Conservation (phyloP, 1,140 invertebrate species). For the Megalopta genalis region DNA sequence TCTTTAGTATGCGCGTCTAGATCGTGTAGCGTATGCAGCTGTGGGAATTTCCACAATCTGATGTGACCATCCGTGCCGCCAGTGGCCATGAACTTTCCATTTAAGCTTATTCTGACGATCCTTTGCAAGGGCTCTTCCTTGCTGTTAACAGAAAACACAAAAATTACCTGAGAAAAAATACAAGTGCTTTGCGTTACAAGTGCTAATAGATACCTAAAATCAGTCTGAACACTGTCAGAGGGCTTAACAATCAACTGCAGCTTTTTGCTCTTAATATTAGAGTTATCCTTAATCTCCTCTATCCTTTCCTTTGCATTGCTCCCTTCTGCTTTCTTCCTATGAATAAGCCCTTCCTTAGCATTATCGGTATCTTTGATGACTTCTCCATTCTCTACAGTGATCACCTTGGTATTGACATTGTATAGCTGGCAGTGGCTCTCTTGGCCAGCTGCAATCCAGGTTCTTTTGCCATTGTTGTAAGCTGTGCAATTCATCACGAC, state of each 20-base stretch:
- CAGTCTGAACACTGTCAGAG: conserved; percentile 89
- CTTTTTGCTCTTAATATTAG: conserved; percentile 81
- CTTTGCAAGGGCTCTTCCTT: conserved; percentile 90
- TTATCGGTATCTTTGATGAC: conserved; percentile 70
- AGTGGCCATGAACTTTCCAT: conserved; percentile 90
- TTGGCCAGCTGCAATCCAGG: conserved; percentile 92
- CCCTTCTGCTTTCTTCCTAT: conserved; percentile 73
- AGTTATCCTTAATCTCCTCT: conserved; percentile 75
- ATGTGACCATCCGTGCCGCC: conserved; percentile 94
- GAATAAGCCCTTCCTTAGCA: conserved; percentile 70
- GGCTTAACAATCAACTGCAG: conserved; percentile 87
- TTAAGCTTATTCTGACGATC: conserved; percentile 89
- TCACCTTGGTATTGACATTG: conserved; percentile 87
- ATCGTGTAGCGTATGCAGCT: conserved; percentile 85
- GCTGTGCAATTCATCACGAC: conserved; percentile 95
- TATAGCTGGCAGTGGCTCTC: conserved; percentile 95
- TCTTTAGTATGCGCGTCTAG: conserved; percentile 88
- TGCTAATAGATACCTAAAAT: conserved; percentile 83
- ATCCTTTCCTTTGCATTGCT: conserved; percentile 76
- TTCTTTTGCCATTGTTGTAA: conserved; percentile 84
- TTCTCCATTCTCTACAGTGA: conserved; percentile 77
- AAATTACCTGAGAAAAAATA: no score
- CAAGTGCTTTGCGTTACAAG: no score
- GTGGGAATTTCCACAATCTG: conserved; percentile 93
- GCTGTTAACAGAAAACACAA: conserved; percentile 61